These are phyloP conservation scores for Limnodromus scolopaceus DNA, from an alignment of 2,797 vertebrate genomes.

Conservation along the genomic window DNA sequence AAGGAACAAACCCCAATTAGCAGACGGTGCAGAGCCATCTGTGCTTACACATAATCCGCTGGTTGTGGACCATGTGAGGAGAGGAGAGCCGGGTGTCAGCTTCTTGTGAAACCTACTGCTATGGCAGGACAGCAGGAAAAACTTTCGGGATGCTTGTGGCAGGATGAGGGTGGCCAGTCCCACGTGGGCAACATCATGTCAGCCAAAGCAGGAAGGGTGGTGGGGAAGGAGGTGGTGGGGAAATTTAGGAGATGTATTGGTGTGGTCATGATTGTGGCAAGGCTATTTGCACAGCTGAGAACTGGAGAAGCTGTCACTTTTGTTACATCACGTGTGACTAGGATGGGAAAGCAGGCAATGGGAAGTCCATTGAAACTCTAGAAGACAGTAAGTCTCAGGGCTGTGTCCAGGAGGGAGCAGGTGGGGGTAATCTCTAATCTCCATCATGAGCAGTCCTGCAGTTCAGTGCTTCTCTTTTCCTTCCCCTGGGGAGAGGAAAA, in stretches of 20 bases:
- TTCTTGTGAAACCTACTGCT: not conserved
- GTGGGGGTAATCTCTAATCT: not conserved
- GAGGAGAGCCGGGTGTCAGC: not conserved
- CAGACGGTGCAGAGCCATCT: not conserved
- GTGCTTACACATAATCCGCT: not conserved
- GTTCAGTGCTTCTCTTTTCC: not conserved
- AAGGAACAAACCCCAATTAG: constrained; percentile 31
- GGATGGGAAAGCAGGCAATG: not conserved
- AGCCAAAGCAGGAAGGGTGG: not conserved
- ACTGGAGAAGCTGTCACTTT: not conserved
- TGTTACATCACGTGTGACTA: not conserved
- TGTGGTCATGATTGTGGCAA: not conserved
- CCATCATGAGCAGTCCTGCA: not conserved
- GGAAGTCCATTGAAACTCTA: not conserved
- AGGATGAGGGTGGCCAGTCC: not conserved
- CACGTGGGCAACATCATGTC: not conserved
- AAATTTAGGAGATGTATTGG: not conserved
- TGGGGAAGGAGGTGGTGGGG: not conserved
- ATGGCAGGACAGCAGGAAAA: not conserved
- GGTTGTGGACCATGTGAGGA: not conserved
- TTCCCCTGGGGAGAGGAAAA: not conserved
- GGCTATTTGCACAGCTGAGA: not conserved
- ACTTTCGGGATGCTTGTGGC: not conserved
- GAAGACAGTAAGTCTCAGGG: not conserved
- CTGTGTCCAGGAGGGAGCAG: not conserved